phyloP scores from a whole-genome alignment of 2,797 vertebrate genomes.

The Sebastes minor region DNA sequence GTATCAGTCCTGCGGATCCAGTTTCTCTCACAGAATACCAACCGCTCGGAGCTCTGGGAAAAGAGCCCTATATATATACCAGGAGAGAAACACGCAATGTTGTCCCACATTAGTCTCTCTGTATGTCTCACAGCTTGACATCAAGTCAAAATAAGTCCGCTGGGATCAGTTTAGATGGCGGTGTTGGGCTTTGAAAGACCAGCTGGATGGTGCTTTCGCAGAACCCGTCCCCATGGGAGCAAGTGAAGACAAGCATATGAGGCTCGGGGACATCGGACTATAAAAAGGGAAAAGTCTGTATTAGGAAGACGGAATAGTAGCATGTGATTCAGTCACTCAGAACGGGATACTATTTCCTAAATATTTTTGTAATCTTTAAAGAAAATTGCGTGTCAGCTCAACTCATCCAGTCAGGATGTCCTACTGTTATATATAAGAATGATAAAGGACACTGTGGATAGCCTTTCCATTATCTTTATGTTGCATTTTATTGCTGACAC shows the following conservation, averaged over 20 bases:
- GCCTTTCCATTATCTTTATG: conserved; percentile 8
- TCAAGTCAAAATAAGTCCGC: conserved; percentile 53
- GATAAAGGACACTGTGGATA: neutral
- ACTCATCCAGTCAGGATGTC: neutral
- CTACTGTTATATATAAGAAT: neutral
- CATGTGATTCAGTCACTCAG: neutral
- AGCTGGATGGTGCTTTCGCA: conserved; percentile 43
- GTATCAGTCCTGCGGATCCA: conserved; percentile 66
- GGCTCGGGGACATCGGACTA: neutral
- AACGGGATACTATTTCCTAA: neutral
- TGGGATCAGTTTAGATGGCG: conserved; percentile 16
- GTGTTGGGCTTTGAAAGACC: conserved; percentile 19
- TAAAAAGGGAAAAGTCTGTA: conserved; percentile 11
- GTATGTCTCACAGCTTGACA: conserved; percentile 34
- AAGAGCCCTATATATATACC: conserved; percentile 77
- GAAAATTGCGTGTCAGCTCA: neutral
- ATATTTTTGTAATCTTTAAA: neutral
- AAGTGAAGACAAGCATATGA: conserved; percentile 25
- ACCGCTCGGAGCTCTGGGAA: conserved; percentile 72
- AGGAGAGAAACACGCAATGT: conserved; percentile 55
- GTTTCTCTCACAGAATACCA: conserved; percentile 78
- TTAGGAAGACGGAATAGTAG: neutral
- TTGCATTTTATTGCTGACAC: conserved; percentile 13
- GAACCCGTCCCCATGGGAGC: conserved; percentile 33
- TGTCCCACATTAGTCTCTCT: conserved; percentile 47